Evolutionary conservation across 2,888 invertebrate species (phyloP).

Genomic region (Augiades crinisus): DNA sequence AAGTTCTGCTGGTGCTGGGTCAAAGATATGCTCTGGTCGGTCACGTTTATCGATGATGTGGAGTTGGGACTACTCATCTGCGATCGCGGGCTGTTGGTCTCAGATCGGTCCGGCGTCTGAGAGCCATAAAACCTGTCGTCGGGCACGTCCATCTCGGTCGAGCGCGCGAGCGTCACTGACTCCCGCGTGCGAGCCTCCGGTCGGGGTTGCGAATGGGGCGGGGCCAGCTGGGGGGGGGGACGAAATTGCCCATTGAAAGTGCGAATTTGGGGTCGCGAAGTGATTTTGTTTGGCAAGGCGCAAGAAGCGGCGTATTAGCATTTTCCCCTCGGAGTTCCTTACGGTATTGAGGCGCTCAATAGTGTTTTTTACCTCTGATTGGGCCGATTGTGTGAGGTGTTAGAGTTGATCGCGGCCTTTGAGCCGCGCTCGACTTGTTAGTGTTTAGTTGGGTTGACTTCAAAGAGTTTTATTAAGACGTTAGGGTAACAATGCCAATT

Average conservation of each 20-base stretch:
- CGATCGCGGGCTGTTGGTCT: conserved; percentile 68
- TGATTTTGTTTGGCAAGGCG: conserved; percentile 76
- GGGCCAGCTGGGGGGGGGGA: conserved; percentile 55
- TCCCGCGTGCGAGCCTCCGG: conserved; percentile 36
- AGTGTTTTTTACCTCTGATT: conserved; percentile 69
- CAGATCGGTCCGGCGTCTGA: conserved; percentile 66
- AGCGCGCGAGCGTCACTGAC: conserved; percentile 56
- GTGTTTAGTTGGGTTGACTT: conserved; percentile 29
- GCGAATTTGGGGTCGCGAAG: conserved; percentile 78
- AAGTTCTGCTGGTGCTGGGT: conserved; percentile 78
- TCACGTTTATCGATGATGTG: conserved; percentile 79
- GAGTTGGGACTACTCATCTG: conserved; percentile 76
- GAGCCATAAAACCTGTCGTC: conserved; percentile 66
- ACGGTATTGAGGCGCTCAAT: conserved; percentile 43
- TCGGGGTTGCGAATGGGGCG: conserved; percentile 51
- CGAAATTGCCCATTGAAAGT: conserved; percentile 78
- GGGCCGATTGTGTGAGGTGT: conserved; percentile 73
- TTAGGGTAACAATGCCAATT: conserved; percentile 22
- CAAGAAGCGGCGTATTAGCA: conserved; percentile 74
- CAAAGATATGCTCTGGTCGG: conserved; percentile 72
- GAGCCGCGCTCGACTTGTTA: conserved; percentile 44
- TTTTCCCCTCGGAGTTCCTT: conserved; percentile 68
- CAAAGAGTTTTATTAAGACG: conserved; percentile 24
- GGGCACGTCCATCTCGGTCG: conserved; percentile 64
- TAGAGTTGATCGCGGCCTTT: conserved; percentile 46